phyloP scores from a whole-genome alignment of 2,888 invertebrate species.

The Cerastoderma edule region DNA sequence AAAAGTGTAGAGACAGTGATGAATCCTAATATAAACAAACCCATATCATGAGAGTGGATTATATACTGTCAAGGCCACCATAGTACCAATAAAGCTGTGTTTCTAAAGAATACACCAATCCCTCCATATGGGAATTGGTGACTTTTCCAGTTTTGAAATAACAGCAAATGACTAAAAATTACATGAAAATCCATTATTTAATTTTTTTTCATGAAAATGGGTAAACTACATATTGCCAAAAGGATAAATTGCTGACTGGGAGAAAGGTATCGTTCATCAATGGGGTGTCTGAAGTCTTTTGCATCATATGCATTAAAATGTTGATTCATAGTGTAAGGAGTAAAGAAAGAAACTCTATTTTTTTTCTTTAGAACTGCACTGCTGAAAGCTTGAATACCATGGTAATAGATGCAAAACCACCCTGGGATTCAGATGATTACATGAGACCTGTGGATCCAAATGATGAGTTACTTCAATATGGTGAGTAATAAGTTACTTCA shows the following conservation, averaged over 20 bases:
- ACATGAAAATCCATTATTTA: too few species aligned
- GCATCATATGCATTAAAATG: not conserved
- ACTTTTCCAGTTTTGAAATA: too few species aligned
- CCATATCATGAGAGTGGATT: too few species aligned
- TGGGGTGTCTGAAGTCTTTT: not conserved
- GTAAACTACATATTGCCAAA: not conserved
- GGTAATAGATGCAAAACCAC: conserved; percentile 34
- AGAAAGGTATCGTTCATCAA: not conserved
- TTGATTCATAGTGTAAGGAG: too few species aligned
- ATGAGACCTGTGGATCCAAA: conserved; percentile 71
- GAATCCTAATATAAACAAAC: too few species aligned
- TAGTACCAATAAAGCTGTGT: too few species aligned
- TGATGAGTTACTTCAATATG: conserved; percentile 75
- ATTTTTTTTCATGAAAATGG: conserved; percentile 5
- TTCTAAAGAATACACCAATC: too few species aligned
- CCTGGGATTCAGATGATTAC: conserved; percentile 72
- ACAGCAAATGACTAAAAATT: too few species aligned
- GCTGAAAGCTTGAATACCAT: conserved; percentile 18
- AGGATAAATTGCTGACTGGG: conserved; percentile 1
- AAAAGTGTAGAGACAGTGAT: too few species aligned
- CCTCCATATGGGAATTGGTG: too few species aligned
- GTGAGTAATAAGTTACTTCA: conserved; percentile 47
- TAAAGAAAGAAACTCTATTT: too few species aligned
- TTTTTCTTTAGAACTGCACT: conserved; percentile 45
- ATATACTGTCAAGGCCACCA: too few species aligned